Evolutionary conservation across 2,113 vertebrate species (phyloP), one percentile per base, ranked within the genome.

Genomic region (Tor tambroides): DNA sequence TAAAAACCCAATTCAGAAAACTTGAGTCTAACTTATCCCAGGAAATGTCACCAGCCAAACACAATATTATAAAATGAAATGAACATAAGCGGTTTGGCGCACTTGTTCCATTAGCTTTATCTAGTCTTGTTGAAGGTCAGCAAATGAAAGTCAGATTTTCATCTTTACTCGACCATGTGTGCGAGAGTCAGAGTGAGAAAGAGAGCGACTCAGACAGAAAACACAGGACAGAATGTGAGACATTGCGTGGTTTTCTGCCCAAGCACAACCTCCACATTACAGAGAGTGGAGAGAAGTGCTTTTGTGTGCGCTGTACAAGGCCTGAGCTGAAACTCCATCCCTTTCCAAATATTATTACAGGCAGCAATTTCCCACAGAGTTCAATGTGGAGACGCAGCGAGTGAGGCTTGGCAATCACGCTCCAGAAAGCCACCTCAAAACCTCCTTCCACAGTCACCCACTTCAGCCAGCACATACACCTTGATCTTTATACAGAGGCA

Each of bases 281-380:
- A 9, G 83, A 51, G 87, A 88, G 91, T 46, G 86, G 41, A 89
- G 86, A 88, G 91, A 90, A 88, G 91, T 81, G 87, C 92, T 93
- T 92, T 92, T 93, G 89, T 92, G 91, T 92, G 91, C 78, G 85
- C 85, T 90, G 92, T 92, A 93, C 92, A 92, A 93, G 92, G 93
- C 91, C 92, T 89, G 90, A 87, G 85, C 89, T 94, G 95, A 94
- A 95, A 95, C 93, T 94, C 92, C 92, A 95, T 94, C 94, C 93
- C 89, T 94, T 91, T 94, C 92, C 93, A 95, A 95, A 95, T 95
- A 95, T 95, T 95, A 94, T 95, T 93, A 92, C 94, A 95, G 93
- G 93, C 94, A 94, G 91, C 90, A 90, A 91, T 92, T 92, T 94
- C 92, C 92, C 92, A 93, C 93, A 86, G 85, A 86, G 77, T 87